Evolutionary conservation across 2,797 vertebrate genomes (phyloP), one percentile per base, ranked within the genome.

Genomic region (Tauraco hartlaubi): DNA sequence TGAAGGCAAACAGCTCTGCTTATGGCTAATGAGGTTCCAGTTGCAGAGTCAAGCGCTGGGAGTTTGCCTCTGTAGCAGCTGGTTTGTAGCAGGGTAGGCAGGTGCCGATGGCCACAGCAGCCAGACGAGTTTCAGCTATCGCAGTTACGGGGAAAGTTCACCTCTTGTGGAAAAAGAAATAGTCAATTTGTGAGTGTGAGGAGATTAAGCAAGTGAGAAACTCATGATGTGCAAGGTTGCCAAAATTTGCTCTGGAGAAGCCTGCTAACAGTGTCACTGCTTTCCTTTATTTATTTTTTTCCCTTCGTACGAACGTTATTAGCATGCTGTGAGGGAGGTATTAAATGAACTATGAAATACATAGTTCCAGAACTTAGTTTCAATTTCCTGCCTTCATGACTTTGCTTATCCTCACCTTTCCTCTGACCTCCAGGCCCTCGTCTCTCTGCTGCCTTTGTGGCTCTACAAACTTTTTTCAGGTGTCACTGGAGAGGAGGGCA

Each of bases 391-490:
- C 72, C 58, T 84, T 90, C 17, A 3, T 87, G 54, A 56, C 63
- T 91, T 88, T 74, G 49, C 66, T 77, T 92, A 55, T 51, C 66
- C 28, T 94, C 44, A 58, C 62, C 81, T 91, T 80, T 73, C 29
- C 17, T 71, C 62, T 93, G 64, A 71, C 49, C 52, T 85, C 64
- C 55, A 51, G 56, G n/a, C 62, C 39, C 62, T 88, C 46, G 25
- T 75, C 69, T 68, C 58, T 90, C 56, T 85, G 44, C 54, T 92
- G 62, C n/a, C 11, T 75, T 85, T 92, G 25, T 81, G 46, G 26
- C 23, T 80, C n/a, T 68, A 3, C 48, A 64, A 55, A 13, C 49
- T 29, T 79, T 78, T 82, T 66, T 81, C 56, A 41, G 58, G 28
- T 63, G 39, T 92, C 63, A 29, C 39, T 89, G 51, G 41, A 51